Conservation (phyloP, 2,797 vertebrate species). For the Phoebastria nigripes region DNA sequence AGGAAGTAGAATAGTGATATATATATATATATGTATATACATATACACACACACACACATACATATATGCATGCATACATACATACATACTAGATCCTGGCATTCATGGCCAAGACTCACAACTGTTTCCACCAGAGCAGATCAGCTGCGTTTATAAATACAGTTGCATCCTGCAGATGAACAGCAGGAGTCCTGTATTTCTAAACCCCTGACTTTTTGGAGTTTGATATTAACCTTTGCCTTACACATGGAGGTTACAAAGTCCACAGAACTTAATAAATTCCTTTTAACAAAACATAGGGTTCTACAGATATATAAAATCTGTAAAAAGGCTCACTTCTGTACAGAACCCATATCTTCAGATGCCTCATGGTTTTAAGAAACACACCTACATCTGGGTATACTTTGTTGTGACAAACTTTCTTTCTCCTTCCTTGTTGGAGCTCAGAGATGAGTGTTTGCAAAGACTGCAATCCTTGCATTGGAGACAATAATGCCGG, state of each 20-base stretch:
- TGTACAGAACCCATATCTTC: not conserved
- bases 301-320: not conserved
- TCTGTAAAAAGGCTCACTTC: not conserved
- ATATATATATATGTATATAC: no score
- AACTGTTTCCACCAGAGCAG: not conserved
- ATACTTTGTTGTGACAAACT: not conserved
- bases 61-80: rapidly evolving
- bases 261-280: not conserved
- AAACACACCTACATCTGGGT: not conserved
- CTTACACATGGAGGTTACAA: not conserved
- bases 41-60: rapidly evolving
- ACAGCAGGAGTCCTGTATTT: not conserved
- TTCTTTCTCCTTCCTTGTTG: not conserved
- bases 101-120: not conserved
- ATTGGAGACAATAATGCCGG: not conserved
- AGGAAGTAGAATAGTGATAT: not conserved
- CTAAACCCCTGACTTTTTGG: not conserved
- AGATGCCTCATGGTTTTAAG: not conserved
- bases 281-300: not conserved
- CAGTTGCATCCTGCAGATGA: not conserved
- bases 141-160: not conserved
- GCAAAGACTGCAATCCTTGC: not conserved
- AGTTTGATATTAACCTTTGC: not conserved
- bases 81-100: not conserved
- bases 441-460: not conserved